Base-by-base conservation (phyloP, 1,140 invertebrate species). In the Hylyphantes graminicola region DNA sequence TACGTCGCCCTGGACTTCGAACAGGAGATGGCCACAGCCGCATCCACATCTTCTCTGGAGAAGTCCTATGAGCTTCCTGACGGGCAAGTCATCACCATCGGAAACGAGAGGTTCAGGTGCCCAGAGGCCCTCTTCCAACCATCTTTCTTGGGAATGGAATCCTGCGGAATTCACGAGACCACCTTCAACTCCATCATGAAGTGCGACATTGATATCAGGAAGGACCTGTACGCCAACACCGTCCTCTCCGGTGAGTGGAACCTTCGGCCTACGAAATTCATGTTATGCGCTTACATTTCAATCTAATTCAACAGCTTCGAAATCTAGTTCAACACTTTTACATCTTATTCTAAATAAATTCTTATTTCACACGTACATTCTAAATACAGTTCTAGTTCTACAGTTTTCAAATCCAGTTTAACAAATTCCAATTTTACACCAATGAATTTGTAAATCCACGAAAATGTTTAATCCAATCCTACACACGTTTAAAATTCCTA, bases 231-330 rank as follows among this genome's bases (percentile, higher is more conserved):
- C 87, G 92, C 93, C 91, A 97, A 97, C 93, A 96, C 94, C 86
- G 95, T 96, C 93, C 97, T 89, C 98, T 99, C 96, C 94, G 97
- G 92, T 98, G 96, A 74, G 80, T 67, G 13, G 0, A 59, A 55
- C 53, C 13, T 35, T 13, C 57, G 55, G 8, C 15, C 98, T 95
- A 96, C 97, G 90, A 96, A 96, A 86, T 95, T 80, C 97, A 97
- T 94, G 90, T 97, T 91, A 95, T 96, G 90, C 97, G 97, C 96
- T 96, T 97, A 93, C 95, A 95, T 73, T 95, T 94, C 90, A 96
- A 96, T 88, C 96, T 97, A 90, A 95, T 97, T 89, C 96, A 97
- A 5, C n/a, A 59, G n/a, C n/a, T n/a, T 59, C 11, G n/a, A 59
- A 59, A 59, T 13, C 12, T 9, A 59, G n/a, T 59, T 59, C n/a